Evolutionary conservation across 2,797 vertebrate species (phyloP).

Genomic region (Mustela erminea): DNA sequence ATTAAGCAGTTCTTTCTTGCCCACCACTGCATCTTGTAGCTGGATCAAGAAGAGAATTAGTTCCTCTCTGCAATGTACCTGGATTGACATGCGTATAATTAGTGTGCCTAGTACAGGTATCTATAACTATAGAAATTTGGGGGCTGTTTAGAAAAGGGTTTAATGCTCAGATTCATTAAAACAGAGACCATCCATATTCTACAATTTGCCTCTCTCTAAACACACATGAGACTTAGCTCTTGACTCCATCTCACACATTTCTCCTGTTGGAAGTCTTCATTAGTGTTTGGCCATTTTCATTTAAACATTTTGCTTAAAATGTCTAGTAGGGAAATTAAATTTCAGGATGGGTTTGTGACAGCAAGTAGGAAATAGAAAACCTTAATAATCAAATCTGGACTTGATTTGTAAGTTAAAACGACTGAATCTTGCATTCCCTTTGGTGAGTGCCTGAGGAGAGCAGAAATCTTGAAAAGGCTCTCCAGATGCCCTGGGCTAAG

Average conservation of each 20-base stretch:
- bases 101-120: neutral
- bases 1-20: neutral
- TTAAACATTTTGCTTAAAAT: slow-evolving; percentile 17
- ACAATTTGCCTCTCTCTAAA: neutral
- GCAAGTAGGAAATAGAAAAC: neutral
- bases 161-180: neutral
- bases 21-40: neutral
- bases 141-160: neutral
- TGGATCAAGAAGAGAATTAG: neutral
- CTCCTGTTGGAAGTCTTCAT: neutral
- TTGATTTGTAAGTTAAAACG: neutral
- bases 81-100: neutral
- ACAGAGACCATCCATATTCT: neutral
- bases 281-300: slow-evolving; percentile 2
- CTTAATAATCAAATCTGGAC: slow-evolving; percentile 41
- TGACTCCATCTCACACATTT: neutral
- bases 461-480: neutral
- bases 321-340: neutral
- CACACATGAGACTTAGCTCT: neutral
- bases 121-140: neutral
- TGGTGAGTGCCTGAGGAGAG: neutral
- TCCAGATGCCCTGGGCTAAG: neutral
- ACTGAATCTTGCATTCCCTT: neutral
- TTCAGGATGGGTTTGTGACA: neutral
- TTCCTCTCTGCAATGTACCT: neutral